A percentile compares a stretch with the other conserved stretches of the same genome.
phyloP scores from a whole-genome alignment of 1,140 invertebrate species.

The Magallana angulata region DNA sequence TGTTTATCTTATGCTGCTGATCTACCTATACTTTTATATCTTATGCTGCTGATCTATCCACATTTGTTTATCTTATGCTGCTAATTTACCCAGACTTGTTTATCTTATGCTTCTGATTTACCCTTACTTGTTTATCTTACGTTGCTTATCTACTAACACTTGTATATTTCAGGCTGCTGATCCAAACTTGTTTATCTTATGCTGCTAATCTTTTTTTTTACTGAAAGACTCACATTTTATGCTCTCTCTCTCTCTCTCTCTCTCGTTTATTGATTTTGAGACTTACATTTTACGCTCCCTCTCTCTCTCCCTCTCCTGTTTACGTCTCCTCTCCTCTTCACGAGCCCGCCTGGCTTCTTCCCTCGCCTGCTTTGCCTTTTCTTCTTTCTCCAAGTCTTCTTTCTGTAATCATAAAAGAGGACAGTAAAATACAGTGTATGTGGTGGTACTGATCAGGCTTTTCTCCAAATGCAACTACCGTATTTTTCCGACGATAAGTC shows the following conservation, averaged over 20 bases:
- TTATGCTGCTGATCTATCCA: background rate
- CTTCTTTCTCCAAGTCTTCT: conserved; percentile 37
- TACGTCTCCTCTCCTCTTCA: conserved; percentile 41
- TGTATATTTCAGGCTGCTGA: background rate
- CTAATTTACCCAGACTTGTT: no score
- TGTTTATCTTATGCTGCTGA: background rate
- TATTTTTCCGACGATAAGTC: no score
- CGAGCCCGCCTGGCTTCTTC: conserved; percentile 19
- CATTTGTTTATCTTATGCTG: no score
- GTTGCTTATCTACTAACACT: no score
- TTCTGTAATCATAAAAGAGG: conserved; percentile 38
- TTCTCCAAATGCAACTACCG: no score
- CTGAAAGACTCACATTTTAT: no score
- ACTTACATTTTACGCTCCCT: conserved; percentile 63
- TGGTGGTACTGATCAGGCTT: no score
- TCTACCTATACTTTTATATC: background rate
- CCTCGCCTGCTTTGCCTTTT: conserved; percentile 7
- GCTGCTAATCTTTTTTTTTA: background rate
- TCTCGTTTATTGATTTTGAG: no score
- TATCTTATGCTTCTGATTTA: no score
- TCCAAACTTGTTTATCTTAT: background rate
- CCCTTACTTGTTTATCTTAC: no score
- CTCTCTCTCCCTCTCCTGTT: conserved; percentile 51
- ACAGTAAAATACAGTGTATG: no score
- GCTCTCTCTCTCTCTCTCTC: no score